Evolutionary conservation across 1,140 invertebrate genomes (phyloP), one percentile per base, ranked within the genome.

Genomic region (Papilio helenus): DNA sequence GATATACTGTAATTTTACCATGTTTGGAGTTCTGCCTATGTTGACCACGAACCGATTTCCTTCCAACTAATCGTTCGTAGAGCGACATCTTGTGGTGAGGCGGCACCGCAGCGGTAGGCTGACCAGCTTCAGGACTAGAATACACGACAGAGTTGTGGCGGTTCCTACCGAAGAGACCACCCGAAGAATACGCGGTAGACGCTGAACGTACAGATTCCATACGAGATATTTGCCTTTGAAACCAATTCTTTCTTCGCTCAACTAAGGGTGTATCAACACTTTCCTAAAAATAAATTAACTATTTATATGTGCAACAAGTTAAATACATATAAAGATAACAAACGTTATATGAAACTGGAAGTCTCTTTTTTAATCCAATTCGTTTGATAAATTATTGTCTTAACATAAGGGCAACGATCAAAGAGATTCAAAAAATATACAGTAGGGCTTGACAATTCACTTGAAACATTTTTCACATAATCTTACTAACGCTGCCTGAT

Each of bases 181-280:
- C 97, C 1, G 97, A 97, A 34, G 97, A 98, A 86, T 98, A 98
- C 0, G 97, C 97, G 0, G 97, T 98, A 0, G 97, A 97, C 0
- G 97, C 97, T 29, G 97, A 98, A 4, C 97, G 95, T 20, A 97
- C 96, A 0, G 97, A 98, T 1, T 97, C 97, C 96, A 98, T 97
- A 83, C 97, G 94, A 5, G 97, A 97, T 51, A 98, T 97, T 88
- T 97, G 97, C 29, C 97, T 95, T 79, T 97, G 97, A 79, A 98
- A 96, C 97, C 97, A 98, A 90, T 97, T 98, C 89, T 98, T 98
- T n/a, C 97, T 93, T 72, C 97, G 89, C 86, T 98, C 97, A 10
- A 97, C 97, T 83, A 98, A 95, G 1, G 97, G 97, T 0, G 97
- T 98, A 84, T 98, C 97, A 0, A 98, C 97, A 87, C 97, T 98